Evolutionary conservation across 2,797 vertebrate species (phyloP).

Genomic region (Crenichthys baileyi): DNA sequence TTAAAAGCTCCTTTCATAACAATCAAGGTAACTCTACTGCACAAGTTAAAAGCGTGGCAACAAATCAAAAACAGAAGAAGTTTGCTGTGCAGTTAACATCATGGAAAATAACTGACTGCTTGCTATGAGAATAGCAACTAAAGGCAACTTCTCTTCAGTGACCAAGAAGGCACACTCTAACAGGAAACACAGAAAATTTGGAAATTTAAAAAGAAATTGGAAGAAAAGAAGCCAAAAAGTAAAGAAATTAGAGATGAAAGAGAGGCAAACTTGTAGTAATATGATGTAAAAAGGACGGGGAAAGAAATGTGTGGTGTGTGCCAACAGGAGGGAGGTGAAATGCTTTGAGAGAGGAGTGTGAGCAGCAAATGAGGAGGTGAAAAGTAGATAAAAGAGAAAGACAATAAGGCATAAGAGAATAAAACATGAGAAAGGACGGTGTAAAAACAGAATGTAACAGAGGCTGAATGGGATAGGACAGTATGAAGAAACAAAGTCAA

Average conservation of each 20-base stretch:
- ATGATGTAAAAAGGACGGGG: background rate
- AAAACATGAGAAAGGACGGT: slow-evolving; percentile 8
- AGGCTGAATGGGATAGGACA: background rate
- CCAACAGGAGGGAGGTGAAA: background rate
- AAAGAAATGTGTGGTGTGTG: background rate
- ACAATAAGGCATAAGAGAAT: slow-evolving; percentile 10
- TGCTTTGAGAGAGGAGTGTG: background rate
- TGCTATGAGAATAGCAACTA: background rate
- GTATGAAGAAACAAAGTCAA: background rate
- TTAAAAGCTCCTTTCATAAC: no score
- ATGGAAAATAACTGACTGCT: background rate
- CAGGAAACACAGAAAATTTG: background rate
- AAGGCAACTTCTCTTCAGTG: background rate
- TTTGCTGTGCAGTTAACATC: background rate
- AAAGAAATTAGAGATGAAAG: background rate
- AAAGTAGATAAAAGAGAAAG: background rate
- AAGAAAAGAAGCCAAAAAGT: background rate
- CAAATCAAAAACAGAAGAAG: background rate
- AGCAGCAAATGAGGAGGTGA: background rate
- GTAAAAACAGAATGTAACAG: slow-evolving; percentile 2
- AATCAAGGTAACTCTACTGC: no score
- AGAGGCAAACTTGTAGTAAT: background rate
- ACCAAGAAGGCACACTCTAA: background rate
- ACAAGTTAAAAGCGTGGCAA: no score
- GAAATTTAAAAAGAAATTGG: background rate